Base-by-base conservation (phyloP, 2,888 invertebrate species). In the Protophormia terraenovae region DNA sequence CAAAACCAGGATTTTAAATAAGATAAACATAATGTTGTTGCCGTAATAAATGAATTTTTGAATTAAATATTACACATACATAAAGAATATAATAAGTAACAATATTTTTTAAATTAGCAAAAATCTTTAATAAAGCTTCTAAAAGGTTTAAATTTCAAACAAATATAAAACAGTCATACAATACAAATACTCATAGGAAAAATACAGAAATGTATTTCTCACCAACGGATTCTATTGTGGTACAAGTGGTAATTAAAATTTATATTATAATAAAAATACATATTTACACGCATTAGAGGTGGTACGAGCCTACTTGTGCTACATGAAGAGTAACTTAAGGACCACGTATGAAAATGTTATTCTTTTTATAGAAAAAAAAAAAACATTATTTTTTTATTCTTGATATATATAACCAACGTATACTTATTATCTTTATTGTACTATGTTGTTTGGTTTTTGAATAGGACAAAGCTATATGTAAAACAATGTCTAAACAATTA, bases 211-310 rank as follows among this genome's bases (percentile, higher is more conserved):
- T 12, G 32, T 16, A 45, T 73, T 69, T 72, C 41, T 53, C 32
- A 58, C 22, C 22, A 71, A 35, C 12, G 69, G 10, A 35, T 82
- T 64, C 47, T 14, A 55, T 78, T 81, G 77, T 85, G 58, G 55
- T 41, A 78, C 78, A 82, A 82, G 81, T 69, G 85, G 78, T 85
- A 85, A 85, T 85, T 85, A 85, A 82, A 82, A 85, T 73, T 64
- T 85, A 71, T 85, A 82, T 69, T 62, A 53, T 79, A 78, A 79
- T 60, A 53, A 27, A 16, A 22, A 55, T 7, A 75, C 41, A 22
- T 16, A 55, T 32, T 32, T 32, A 47, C 41, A 66, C 47, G 78
- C 73, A 60, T 41, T 50, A 12, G 67, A 77, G 67, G 47, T 69
- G 76, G 12, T 32, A 60, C 14, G 29, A 79, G 62, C 27, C 35